Evolutionary conservation across 1,140 invertebrate genomes (phyloP), one percentile per base, ranked within the genome.

Genomic region (Telenomus remus): DNA sequence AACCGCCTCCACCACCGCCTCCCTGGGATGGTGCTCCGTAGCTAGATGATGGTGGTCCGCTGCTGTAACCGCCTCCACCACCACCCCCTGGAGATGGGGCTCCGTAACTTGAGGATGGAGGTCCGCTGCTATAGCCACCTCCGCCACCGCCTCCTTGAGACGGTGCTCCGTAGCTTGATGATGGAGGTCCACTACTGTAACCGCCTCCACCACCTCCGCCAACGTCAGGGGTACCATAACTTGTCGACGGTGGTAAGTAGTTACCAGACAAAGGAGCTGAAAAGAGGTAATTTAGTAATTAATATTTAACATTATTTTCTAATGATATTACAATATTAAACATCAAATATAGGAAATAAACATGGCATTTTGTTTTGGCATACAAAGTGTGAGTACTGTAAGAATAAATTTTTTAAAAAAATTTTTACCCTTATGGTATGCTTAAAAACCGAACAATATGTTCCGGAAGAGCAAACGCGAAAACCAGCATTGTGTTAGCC

Each of bases 151-250:
- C 76, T 5, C 77, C 63, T 4, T 75, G 80, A 12, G 76, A 57
- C 19, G 65, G 76, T 44, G 83, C 15, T 5, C 33, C 68, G n/a
- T 88, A 83, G 0, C 84, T 84, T n/a, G n/a, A n/a, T n/a, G n/a
- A n/a, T n/a, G 85, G 85, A 37, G 86, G 87, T 13, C 46, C 51
- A 44, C 68, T 53, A n/a, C 66, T 50, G 8, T 51, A 55, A 70
- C 70, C 66, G 11, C 15, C 12, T 54, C 64, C 34, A 51, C 61
- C 54, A 19, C 75, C 76, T 15, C 88, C 86, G 19, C 87, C 82
- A 39, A 88, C 68, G 53, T 89, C 89, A 51, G 89, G 89, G n/a
- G 88, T 89, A 1, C 89, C 88, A 54, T 89, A 89, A 50, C 86
- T 88, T 4, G 87, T 88, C 0, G 88, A 89, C 15, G 88, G 88